These are phyloP conservation scores for Dendrophyllia cribrosa DNA, from an alignment of 64 coral and sea anemone genomes.

Conservation along the genomic window DNA sequence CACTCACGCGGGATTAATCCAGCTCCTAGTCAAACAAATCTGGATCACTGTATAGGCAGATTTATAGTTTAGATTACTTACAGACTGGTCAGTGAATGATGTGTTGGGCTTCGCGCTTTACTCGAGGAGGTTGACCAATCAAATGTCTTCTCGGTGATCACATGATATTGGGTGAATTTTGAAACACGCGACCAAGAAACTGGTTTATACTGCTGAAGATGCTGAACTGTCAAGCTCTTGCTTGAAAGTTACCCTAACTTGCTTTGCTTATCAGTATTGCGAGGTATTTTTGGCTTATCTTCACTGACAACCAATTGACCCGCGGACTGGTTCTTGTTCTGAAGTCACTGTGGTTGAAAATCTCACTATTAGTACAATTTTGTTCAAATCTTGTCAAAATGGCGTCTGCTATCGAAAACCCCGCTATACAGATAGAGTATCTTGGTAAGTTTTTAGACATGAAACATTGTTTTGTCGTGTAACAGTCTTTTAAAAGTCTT, in stretches of 20 bases:
- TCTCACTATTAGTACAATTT: background rate
- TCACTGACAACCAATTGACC: background rate
- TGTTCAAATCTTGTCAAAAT: background rate
- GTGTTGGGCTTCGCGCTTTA: too few relatives aligned
- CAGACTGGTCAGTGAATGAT: too few relatives aligned
- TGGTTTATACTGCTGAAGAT: too few relatives aligned
- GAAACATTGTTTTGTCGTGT: background rate
- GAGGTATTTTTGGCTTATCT: background rate
- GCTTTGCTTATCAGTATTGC: background rate
- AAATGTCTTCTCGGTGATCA: background rate
- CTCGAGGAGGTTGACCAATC: conserved; percentile 14
- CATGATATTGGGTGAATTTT: conserved; percentile 7
- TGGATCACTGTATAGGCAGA: too few relatives aligned
- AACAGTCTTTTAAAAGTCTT: background rate
- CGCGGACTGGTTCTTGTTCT: background rate
- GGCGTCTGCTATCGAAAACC: background rate
- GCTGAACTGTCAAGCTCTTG: background rate
- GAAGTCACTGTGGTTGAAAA: background rate
- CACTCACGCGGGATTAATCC: too few relatives aligned
- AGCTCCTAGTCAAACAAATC: too few relatives aligned
- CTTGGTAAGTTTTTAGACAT: background rate
- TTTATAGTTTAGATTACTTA: too few relatives aligned
- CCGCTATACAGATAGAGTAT: background rate
- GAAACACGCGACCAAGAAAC: conserved; percentile 19
- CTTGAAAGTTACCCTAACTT: background rate